Conservation (phyloP, 2,888 invertebrate genomes). For the Protonemura montana region DNA sequence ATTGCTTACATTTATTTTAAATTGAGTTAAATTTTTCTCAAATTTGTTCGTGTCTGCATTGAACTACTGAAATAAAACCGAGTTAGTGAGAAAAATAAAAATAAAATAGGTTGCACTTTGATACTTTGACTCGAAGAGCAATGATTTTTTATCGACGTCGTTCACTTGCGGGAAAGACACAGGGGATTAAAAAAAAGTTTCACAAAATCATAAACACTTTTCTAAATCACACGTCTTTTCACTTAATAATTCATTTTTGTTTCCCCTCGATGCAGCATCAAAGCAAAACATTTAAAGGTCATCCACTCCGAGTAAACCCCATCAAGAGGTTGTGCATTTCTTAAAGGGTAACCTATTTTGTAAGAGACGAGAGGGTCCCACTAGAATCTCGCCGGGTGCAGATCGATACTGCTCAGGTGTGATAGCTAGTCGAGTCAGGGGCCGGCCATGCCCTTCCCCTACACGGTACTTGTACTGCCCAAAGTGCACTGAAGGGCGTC, state of each 20-base stretch:
- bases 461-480: neutral
- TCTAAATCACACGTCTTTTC: neutral
- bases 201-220: too few relatives aligned
- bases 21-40: too few relatives aligned
- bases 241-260: neutral
- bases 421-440: neutral
- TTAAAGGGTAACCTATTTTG: neutral
- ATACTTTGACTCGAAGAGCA: too few relatives aligned
- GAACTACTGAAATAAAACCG: too few relatives aligned
- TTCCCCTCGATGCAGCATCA: neutral
- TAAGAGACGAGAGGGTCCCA: neutral
- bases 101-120: too few relatives aligned
- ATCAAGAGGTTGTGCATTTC: neutral
- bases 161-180: too few relatives aligned
- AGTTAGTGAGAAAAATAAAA: too few relatives aligned
- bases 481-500: neutral
- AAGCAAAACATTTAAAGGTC: neutral
- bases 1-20: too few relatives aligned
- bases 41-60: too few relatives aligned
- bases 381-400: neutral
- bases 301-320: neutral
- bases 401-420: neutral
- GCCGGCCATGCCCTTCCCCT: neutral
- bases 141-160: too few relatives aligned
- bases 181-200: too few relatives aligned